Conservation (phyloP, 1,140 invertebrate genomes). For the Palaemon carinicauda region DNA sequence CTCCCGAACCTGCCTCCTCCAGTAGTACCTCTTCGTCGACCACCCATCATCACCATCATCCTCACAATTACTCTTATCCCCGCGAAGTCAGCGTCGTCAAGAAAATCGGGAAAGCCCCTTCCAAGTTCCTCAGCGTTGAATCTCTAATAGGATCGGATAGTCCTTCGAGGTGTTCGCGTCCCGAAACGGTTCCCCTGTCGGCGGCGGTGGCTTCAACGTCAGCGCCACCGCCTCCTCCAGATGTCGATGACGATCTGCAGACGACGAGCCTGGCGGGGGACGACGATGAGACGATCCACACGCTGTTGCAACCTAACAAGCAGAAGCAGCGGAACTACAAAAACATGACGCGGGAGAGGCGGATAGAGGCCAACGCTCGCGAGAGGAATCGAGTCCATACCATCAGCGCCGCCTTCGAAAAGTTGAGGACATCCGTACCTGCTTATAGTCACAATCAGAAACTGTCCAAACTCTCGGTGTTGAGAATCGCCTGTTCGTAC, state of each 20-base stretch:
- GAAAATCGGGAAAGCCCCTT: slow-evolving; percentile 30
- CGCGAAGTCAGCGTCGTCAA: slow-evolving; percentile 35
- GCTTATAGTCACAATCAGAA: slow-evolving; percentile 93
- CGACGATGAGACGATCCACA: slow-evolving; percentile 35
- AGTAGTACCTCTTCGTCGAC: not conserved
- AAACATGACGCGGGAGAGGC: slow-evolving; percentile 89
- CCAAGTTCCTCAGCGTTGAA: slow-evolving; percentile 59
- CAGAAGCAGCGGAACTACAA: slow-evolving; percentile 87
- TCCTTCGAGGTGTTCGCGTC: slow-evolving; percentile 1
- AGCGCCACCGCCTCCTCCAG: not conserved
- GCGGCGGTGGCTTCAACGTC: not conserved
- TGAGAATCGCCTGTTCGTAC: slow-evolving; percentile 90
- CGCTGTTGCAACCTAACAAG: slow-evolving; percentile 50
- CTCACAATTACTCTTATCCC: not conserved
- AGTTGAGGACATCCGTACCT: slow-evolving; percentile 81
- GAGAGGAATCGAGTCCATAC: slow-evolving; percentile 92
- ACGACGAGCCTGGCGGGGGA: not conserved
- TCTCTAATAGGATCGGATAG: slow-evolving; percentile 44
- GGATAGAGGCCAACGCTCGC: slow-evolving; percentile 92
- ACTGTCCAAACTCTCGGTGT: slow-evolving; percentile 88
- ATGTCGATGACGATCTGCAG: slow-evolving; percentile 11
- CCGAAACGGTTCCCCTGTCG: not conserved
- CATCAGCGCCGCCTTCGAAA: slow-evolving; percentile 93
- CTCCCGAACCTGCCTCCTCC: slow-evolving; percentile 35
- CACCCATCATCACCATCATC: not conserved